phyloP scores from a whole-genome alignment of 2,888 invertebrate species.

The Pollenia labialis region DNA sequence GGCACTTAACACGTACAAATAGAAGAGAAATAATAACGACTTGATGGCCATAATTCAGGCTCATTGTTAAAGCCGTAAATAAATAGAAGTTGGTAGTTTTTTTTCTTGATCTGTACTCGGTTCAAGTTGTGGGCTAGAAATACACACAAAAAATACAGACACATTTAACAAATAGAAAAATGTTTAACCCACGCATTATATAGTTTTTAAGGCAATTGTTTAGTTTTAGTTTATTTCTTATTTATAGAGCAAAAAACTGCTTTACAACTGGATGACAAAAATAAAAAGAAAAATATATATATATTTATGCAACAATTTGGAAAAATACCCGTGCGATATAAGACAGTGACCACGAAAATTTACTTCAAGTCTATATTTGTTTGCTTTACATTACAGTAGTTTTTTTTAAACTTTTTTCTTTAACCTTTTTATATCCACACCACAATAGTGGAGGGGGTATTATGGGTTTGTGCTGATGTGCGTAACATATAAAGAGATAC shows the following conservation, averaged over 20 bases:
- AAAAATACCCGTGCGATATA: slow-evolving; percentile 19
- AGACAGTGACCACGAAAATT: slow-evolving; percentile 49
- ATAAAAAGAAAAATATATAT: neutral
- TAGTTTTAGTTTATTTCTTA: slow-evolving; percentile 20
- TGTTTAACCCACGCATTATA: slow-evolving; percentile 67
- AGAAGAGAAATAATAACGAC: slow-evolving; percentile 59
- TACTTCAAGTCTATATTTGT: slow-evolving; percentile 39
- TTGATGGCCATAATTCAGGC: slow-evolving; percentile 59
- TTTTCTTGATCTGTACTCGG: neutral
- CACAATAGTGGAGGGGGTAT: no score
- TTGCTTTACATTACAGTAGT: slow-evolving; percentile 17
- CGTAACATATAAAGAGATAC: no score
- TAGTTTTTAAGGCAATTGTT: slow-evolving; percentile 61
- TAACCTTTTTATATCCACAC: neutral
- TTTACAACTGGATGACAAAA: slow-evolving; percentile 45
- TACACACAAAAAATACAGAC: slow-evolving; percentile 4
- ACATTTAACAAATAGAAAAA: slow-evolving; percentile 36
- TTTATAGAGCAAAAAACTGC: slow-evolving; percentile 21
- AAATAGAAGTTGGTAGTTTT: slow-evolving; percentile 47
- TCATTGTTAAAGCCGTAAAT: slow-evolving; percentile 63
- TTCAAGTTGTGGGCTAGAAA: slow-evolving; percentile 40
- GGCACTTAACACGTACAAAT: slow-evolving; percentile 61
- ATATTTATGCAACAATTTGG: slow-evolving; percentile 62
- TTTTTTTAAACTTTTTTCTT: neutral
- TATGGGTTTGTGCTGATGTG: no score